phyloP scores from a whole-genome alignment of 2,113 vertebrate species.

The Xyliphius kryptos region DNA sequence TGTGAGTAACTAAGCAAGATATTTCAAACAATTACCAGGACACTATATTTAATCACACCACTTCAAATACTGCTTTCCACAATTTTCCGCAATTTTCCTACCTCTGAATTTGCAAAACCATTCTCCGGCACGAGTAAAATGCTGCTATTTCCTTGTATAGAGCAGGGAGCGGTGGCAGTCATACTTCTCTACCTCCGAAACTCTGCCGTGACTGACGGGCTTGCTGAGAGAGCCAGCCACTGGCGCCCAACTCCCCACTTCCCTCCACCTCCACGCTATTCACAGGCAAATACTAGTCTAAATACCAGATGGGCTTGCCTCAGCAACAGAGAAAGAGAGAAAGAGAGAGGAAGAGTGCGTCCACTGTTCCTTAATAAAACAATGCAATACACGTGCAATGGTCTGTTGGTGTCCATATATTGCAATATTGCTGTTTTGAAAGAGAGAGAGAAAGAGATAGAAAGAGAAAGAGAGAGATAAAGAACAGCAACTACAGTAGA shows the following conservation, averaged over 20 bases:
- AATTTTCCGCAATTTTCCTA: constrained; percentile 29
- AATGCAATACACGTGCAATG: too few relatives aligned
- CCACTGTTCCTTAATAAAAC: too few relatives aligned
- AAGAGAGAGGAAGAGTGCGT: constrained; percentile 11
- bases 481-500: too few relatives aligned
- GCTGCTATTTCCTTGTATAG: constrained; percentile 31
- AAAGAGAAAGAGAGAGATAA: too few relatives aligned
- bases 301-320: constrained; percentile 59
- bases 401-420: too few relatives aligned
- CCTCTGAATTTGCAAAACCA: constrained; percentile 39
- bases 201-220: constrained; percentile 28
- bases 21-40: too few relatives aligned
- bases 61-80: too few relatives aligned
- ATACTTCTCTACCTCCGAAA: constrained; percentile 30
- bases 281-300: constrained; percentile 58
- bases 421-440: too few relatives aligned
- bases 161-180: constrained; percentile 36
- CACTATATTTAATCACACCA: too few relatives aligned
- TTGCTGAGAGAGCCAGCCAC: constrained; percentile 35
- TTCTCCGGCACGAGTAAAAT: constrained; percentile 28
- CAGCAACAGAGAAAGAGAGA: constrained; percentile 46
- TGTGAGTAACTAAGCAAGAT: too few relatives aligned
- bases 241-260: constrained; percentile 39
- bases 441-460: too few relatives aligned
- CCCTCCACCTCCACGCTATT: constrained; percentile 49